phyloP scores from a whole-genome alignment of 1,140 invertebrate genomes.

The Battus philenor region DNA sequence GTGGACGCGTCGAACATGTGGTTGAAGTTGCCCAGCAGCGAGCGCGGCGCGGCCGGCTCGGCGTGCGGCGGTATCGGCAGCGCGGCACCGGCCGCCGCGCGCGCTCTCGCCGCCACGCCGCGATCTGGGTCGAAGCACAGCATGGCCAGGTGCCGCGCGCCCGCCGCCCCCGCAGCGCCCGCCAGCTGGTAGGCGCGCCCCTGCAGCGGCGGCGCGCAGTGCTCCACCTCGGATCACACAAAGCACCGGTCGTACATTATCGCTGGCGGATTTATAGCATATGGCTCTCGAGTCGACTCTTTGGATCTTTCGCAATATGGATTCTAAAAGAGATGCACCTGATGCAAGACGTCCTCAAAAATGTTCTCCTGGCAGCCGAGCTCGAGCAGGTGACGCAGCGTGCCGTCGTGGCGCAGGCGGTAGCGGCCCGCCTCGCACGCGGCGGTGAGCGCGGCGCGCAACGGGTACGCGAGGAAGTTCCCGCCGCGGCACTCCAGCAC shows the following conservation, averaged over 20 bases:
- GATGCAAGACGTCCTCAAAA: constrained; percentile 62
- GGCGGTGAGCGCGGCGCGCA: constrained; percentile 29
- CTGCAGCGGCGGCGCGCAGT: constrained; percentile 47
- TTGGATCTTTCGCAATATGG: too few relatives aligned
- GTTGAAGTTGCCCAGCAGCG: constrained; percentile 66
- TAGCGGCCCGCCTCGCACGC: constrained; percentile 50
- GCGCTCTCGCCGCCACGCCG: constrained; percentile 33
- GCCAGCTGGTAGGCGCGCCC: constrained; percentile 53
- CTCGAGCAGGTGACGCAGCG: constrained; percentile 44
- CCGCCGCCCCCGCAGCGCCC: constrained; percentile 21
- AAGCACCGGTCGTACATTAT: too few relatives aligned
- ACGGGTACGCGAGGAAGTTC: constrained; percentile 49
- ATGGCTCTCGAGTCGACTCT: too few relatives aligned
- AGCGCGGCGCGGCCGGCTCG: constrained; percentile 39
- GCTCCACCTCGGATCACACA: constrained; percentile 38
- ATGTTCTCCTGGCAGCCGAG: constrained; percentile 63
- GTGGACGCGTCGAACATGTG: constrained; percentile 61
- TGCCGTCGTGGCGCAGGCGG: constrained; percentile 32
- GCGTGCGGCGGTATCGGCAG: constrained; percentile 35
- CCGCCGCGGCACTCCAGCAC: constrained; percentile 49
- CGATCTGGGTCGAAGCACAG: constrained; percentile 62
- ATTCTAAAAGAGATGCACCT: too few relatives aligned
- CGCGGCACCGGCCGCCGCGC: constrained; percentile 29
- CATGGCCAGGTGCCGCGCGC: constrained; percentile 44
- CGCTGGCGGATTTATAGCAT: too few relatives aligned